Evolutionary conservation across 2,797 vertebrate species (phyloP), one percentile per base, ranked within the genome.

Genomic region (Oophaga sylvatica): DNA sequence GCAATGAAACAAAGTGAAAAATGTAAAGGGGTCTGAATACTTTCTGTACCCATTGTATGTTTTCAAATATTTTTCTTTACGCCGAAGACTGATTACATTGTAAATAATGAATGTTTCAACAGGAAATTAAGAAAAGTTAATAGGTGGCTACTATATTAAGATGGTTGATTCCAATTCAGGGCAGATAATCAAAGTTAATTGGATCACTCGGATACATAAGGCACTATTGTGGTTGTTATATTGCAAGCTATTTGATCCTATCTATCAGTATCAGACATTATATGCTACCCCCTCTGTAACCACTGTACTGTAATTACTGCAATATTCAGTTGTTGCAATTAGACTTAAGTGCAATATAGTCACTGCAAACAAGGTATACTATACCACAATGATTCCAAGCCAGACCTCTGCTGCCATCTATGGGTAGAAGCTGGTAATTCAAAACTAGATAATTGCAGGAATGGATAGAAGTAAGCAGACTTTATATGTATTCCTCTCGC

Each of bases 381-480:
- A 29, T 67, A 1, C 9, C 3, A 8, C 26, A 60, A 35, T 5
- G 12, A 9, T 91, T 90, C 77, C 53, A 91, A 90, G 10, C 20
- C 90, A 95, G 94, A 91, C 94, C 92, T 94, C 93, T 95, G 94
- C 94, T 95, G 94, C 95, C 94, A 94, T 95, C 95, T 95, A 81
- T 90, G 92, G 95, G 77, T 77, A 81, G 3, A 60, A 83, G 12
- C 15, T 79, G 60, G 4, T 67, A 68, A 57, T 16, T 9, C 84
- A 80, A 65, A 17, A 71, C 16, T 17, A 59, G 12, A 53, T 56
- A 5, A 1, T 31, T 35, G 26, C 59, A 67, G 12, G 4, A 9
- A 48, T n/a, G 4, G 8, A n/a, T n/a, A 41, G 16, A 41, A 73
- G 3, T 73, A 45, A 11, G 9, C 31, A 73, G 20, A 71, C 35